These are phyloP conservation scores for Naso thynnoides DNA, from an alignment of 2,797 vertebrate species.

Conservation along the genomic window DNA sequence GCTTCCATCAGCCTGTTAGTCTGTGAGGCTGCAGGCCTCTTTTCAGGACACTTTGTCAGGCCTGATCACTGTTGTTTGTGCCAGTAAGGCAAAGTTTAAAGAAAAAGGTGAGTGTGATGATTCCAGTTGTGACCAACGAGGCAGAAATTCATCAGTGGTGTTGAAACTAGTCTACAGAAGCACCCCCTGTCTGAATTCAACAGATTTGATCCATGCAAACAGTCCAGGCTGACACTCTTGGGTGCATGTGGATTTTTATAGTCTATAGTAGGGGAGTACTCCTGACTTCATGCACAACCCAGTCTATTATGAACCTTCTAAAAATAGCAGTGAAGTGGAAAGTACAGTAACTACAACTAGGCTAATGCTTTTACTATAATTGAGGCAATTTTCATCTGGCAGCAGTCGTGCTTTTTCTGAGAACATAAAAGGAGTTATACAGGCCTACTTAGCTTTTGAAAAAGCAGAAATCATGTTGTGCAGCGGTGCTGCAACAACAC, in stretches of 20 bases:
- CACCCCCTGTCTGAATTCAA: background rate
- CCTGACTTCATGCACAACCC: background rate
- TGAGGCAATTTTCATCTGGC: background rate
- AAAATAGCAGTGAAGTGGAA: conserved; percentile 23
- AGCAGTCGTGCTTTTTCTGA: background rate
- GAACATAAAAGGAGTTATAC: background rate
- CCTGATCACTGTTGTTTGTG: conserved; percentile 45
- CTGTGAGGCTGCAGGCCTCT: conserved; percentile 43
- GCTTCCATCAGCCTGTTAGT: conserved; percentile 59
- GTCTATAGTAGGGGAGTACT: background rate
- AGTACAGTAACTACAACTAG: conserved; percentile 21
- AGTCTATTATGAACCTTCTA: background rate
- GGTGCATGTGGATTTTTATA: background rate
- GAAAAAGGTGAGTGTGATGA: conserved; percentile 19
- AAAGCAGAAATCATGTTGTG: background rate
- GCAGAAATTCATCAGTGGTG: background rate
- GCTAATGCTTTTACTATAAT: conserved; percentile 14
- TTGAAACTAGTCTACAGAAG: background rate
- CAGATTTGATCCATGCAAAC: background rate
- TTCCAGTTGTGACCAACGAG: conserved; percentile 5
- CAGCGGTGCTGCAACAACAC: background rate
- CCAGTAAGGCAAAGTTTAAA: conserved; percentile 29
- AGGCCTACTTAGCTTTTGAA: background rate
- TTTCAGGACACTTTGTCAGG: conserved; percentile 35
- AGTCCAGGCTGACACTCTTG: background rate